Conservation (phyloP, 2,888 invertebrate species). For the Scaptomyza flava region DNA sequence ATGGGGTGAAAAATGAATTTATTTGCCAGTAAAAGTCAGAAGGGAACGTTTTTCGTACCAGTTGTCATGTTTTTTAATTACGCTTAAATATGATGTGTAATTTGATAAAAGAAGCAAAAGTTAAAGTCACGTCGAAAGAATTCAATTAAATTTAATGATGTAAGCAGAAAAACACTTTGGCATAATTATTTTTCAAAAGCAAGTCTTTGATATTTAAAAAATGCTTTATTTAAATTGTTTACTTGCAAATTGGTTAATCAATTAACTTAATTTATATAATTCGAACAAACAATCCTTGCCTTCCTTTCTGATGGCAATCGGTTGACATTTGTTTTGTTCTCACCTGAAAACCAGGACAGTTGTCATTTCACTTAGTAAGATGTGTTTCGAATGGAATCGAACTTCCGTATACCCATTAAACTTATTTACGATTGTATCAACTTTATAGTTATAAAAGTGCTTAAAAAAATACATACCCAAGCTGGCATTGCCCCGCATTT, state of each 20-base stretch:
- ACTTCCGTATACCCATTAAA: constrained; percentile 1
- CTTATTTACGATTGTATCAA: not conserved
- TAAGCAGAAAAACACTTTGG: too few species aligned
- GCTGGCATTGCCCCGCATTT: too few species aligned
- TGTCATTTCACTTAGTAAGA: constrained; percentile 4
- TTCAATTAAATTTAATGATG: not conserved
- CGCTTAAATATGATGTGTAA: too few species aligned
- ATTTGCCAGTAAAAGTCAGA: not conserved
- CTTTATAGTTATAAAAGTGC: constrained; percentile 15
- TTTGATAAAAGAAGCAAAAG: too few species aligned
- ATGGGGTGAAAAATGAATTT: not conserved
- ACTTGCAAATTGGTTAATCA: not conserved
- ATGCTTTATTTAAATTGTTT: not conserved
- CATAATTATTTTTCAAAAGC: not conserved
- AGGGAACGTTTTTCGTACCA: not conserved
- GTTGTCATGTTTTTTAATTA: not conserved
- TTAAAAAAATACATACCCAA: not conserved
- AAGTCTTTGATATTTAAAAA: too few species aligned
- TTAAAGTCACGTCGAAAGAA: not conserved
- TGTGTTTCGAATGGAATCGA: constrained; percentile 13
- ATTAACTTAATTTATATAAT: constrained; percentile 19
- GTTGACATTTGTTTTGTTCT: constrained; percentile 11
- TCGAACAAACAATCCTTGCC: constrained; percentile 9
- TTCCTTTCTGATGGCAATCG: constrained; percentile 28
- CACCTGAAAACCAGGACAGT: constrained; percentile 25